Percentiles rank a stretch among this genome's conserved stretches.
phyloP scores from a whole-genome alignment of 2,797 vertebrate genomes.

The Syngnathus rostellatus region DNA sequence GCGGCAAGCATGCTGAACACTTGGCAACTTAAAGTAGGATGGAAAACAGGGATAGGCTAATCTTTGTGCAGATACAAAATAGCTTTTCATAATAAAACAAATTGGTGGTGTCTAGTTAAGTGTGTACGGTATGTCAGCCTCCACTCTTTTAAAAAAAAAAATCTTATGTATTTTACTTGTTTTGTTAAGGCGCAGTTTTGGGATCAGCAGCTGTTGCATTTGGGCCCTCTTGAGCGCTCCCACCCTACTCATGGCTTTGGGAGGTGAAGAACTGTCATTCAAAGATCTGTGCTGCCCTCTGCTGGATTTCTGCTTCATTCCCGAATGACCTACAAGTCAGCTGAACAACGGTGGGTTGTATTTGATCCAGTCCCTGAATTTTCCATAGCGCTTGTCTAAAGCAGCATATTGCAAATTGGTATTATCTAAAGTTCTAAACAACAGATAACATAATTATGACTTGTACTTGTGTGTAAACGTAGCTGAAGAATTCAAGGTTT shows the following conservation, averaged over 20 bases:
- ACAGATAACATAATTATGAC: too few species aligned
- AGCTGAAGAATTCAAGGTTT: background rate
- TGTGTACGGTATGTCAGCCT: too few species aligned
- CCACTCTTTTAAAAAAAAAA: too few species aligned
- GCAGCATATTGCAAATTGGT: background rate
- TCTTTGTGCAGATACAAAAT: background rate
- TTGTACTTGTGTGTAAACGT: background rate
- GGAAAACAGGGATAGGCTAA: background rate
- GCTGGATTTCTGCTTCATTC: conserved; percentile 20
- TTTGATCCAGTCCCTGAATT: too few species aligned
- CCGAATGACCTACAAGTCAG: background rate
- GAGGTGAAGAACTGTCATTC: background rate
- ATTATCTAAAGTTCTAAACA: too few species aligned
- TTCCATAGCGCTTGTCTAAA: too few species aligned
- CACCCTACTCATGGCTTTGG: background rate
- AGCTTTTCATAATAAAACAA: too few species aligned
- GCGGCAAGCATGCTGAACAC: background rate
- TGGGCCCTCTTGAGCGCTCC: background rate
- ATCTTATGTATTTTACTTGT: background rate
- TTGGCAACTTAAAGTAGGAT: background rate
- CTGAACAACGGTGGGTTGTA: background rate
- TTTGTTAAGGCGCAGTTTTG: background rate
- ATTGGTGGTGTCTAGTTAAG: too few species aligned
- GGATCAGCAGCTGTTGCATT: background rate
- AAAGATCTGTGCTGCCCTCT: conserved; percentile 43